Base-by-base conservation (phyloP, 2,797 vertebrate species). In the Hippopotamyrus pictus region DNA sequence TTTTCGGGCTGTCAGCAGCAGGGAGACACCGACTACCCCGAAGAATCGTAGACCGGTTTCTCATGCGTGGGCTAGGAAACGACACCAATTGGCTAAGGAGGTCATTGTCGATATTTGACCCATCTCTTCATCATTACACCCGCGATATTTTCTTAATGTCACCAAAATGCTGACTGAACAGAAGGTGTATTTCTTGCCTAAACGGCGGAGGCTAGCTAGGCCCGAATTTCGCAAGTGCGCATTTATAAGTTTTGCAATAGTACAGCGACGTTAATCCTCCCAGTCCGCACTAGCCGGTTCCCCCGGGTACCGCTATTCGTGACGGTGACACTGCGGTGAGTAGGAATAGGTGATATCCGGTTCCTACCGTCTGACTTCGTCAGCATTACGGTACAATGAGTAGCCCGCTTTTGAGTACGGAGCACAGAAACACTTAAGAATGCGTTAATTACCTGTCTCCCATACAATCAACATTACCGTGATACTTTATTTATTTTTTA, bases 191-290 rank as follows among this genome's bases (percentile, higher is more conserved):
- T 41, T 44, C 19, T 62, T 62, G 7, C 73, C 73, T 8, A n/a
- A 79, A 44, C 17, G 73, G 37, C 7, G 17, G 14, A 7, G 73
- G 37, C 37, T 44, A 29, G 37, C 73, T 79, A 44, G 73, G 37
- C 73, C 73, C 37, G 14, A 44, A 79, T 79, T 79, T 79, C 73
- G 17, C 37, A 79, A 79, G 37, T 79, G 37, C 73, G 73, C 6
- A 79, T 79, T 79, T 17, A 44, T 8, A 54, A 89, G 19, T 51
- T 29, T 83, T 89, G 29, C 88, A 88, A 54, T 89, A 82, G 8
- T 41, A 59, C 33, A 44, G 41, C 5, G 73, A 59, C 79, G 88
- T 29, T 83, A 83, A 83, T 89, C 50, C 76, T 50, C 76, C 50
- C 41, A 25, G 88, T 44, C 33, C 37, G 53, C 53, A 89, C 53